Conservation (phyloP, 2,888 invertebrate genomes). For the Athripsodes cinereus region DNA sequence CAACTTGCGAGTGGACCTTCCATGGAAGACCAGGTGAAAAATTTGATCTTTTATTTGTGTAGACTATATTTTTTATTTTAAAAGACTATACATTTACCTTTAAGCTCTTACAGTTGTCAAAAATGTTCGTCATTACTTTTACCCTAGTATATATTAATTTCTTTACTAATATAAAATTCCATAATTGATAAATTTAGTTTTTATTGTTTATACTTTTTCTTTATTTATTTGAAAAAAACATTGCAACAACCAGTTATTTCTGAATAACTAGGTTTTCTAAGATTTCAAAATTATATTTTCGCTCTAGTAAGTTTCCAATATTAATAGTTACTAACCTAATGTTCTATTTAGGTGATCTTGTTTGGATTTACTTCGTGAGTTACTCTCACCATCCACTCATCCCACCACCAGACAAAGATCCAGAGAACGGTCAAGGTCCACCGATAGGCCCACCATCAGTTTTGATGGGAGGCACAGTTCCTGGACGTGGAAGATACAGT, state of each 20-base stretch:
- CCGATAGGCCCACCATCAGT: constrained; percentile 13
- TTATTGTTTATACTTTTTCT: no score
- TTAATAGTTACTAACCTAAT: no score
- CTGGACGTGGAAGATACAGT: constrained; percentile 1
- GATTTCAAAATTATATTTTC: no score
- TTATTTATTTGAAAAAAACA: no score
- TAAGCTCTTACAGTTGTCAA: no score
- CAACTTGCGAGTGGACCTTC: constrained; percentile 82
- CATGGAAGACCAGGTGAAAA: constrained; percentile 61
- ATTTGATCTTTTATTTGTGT: neutral
- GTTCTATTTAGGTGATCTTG: constrained; percentile 54
- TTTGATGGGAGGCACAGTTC: neutral
- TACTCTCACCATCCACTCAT: constrained; percentile 74
- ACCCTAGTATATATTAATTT: neutral
- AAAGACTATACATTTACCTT: no score
- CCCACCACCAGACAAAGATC: constrained; percentile 51
- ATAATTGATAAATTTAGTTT: no score
- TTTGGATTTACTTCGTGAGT: constrained; percentile 84
- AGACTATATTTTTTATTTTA: neutral
- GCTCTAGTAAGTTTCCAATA: no score
- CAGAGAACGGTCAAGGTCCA: constrained; percentile 32
- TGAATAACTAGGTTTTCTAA: no score
- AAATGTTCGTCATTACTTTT: neutral
- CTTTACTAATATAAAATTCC: neutral
- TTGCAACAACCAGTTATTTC: no score